A percentile compares a stretch with the other conserved stretches of the same genome.
Conservation (phyloP, 2,888 invertebrate genomes). For the Drosophila mimica region DNA sequence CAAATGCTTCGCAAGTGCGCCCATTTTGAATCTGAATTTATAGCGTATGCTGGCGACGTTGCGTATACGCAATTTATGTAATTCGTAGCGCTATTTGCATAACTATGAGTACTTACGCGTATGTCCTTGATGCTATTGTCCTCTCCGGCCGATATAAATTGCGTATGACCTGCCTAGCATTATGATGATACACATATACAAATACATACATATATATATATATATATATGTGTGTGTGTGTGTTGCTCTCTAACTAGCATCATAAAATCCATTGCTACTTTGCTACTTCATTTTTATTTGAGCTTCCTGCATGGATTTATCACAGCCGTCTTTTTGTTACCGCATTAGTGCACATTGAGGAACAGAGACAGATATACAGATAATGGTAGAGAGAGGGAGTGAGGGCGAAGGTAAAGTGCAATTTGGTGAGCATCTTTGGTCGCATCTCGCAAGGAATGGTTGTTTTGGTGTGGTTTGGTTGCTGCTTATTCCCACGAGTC, state of each 20-base stretch:
- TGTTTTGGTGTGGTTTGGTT: slow-evolving; percentile 16
- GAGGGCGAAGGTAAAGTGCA: slow-evolving; percentile 56
- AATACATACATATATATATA: neutral
- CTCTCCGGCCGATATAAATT: slow-evolving; percentile 16
- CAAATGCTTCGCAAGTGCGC: slow-evolving; percentile 60
- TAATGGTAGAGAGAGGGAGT: neutral
- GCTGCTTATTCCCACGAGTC: slow-evolving; percentile 73
- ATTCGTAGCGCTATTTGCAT: slow-evolving; percentile 76
- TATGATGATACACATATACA: slow-evolving; percentile 27
- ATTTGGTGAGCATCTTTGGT: slow-evolving; percentile 48
- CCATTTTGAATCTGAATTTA: slow-evolving; percentile 76
- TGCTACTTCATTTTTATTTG: slow-evolving; percentile 62
- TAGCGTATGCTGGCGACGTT: slow-evolving; percentile 58
- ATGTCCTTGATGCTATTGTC: slow-evolving; percentile 36
- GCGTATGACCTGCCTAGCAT: slow-evolving; percentile 28
- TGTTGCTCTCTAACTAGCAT: slow-evolving; percentile 18
- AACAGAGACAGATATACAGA: neutral
- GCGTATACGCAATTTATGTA: slow-evolving; percentile 80
- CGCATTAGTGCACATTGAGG: slow-evolving; percentile 42
- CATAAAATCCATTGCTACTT: slow-evolving; percentile 50
- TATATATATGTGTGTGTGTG: neutral
- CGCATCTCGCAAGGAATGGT: slow-evolving; percentile 11
- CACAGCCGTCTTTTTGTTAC: slow-evolving; percentile 58
- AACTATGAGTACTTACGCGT: slow-evolving; percentile 61
- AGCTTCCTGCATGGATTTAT: slow-evolving; percentile 62